Conservation (phyloP, 2,888 invertebrate species). For the Blastobasis adustella region DNA sequence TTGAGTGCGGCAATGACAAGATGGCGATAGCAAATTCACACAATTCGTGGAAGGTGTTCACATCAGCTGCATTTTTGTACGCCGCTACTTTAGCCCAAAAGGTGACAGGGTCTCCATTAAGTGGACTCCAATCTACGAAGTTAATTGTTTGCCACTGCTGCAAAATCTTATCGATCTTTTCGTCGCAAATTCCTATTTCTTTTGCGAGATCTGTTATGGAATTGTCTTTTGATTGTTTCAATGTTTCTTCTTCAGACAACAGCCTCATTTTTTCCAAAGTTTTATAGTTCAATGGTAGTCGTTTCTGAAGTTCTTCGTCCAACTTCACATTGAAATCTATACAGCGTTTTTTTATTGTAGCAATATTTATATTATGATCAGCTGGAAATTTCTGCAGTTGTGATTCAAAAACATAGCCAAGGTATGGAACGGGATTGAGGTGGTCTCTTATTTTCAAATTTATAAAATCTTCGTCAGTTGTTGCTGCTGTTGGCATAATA, state of each 20-base stretch:
- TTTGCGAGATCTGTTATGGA: slow-evolving; percentile 11
- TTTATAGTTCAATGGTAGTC: slow-evolving; percentile 10
- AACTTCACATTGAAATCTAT: slow-evolving; percentile 12
- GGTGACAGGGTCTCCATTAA: slow-evolving; percentile 15
- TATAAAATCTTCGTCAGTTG: slow-evolving; percentile 13
- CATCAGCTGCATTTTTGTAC: slow-evolving; percentile 10
- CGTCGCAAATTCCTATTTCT: slow-evolving; percentile 8
- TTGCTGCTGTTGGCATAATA: slow-evolving; percentile 6
- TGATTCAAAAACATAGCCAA: slow-evolving; percentile 14
- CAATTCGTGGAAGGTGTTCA: neutral
- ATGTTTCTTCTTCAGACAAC: slow-evolving; percentile 11
- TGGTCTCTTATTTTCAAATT: slow-evolving; percentile 14
- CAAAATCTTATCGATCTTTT: slow-evolving; percentile 10
- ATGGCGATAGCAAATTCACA: slow-evolving; percentile 1
- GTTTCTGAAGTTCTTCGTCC: slow-evolving; percentile 9
- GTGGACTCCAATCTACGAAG: slow-evolving; percentile 11
- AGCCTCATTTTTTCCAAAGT: slow-evolving; percentile 5
- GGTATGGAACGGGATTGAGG: slow-evolving; percentile 12
- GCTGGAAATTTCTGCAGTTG: slow-evolving; percentile 10
- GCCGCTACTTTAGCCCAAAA: slow-evolving; percentile 13
- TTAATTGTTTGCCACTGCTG: slow-evolving; percentile 12
- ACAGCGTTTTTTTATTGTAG: slow-evolving; percentile 11
- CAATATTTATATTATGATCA: slow-evolving; percentile 7
- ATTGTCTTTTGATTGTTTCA: slow-evolving; percentile 13
- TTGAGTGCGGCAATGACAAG: neutral